Conservation (phyloP, 2,888 invertebrate genomes). For the Arge pagana region DNA sequence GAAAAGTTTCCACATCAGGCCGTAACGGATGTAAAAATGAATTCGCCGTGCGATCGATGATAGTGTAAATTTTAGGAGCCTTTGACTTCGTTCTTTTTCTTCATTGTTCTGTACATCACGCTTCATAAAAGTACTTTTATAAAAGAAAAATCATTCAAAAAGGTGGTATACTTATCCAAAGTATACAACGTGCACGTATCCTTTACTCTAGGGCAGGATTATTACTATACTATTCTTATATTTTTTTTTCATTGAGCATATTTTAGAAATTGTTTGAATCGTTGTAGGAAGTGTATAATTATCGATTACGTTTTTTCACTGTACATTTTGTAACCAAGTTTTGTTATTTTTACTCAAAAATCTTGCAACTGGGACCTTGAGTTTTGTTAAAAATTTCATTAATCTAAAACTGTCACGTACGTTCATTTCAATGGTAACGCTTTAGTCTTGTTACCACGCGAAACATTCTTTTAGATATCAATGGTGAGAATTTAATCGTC, state of each 20-base stretch:
- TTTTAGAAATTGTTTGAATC: constrained; percentile 56
- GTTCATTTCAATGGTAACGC: no score
- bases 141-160: constrained; percentile 50
- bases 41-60: constrained; percentile 6
- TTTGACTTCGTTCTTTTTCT: constrained; percentile 33
- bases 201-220: constrained; percentile 50
- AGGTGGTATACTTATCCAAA: constrained; percentile 47
- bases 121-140: constrained; percentile 48
- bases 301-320: constrained; percentile 51
- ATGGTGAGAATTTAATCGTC: no score
- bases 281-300: constrained; percentile 53
- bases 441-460: no score
- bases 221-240: constrained; percentile 51
- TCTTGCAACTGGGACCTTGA: no score
- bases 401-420: no score
- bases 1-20: constrained; percentile 10
- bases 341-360: constrained; percentile 16
- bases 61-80: constrained; percentile 27
- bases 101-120: constrained; percentile 30
- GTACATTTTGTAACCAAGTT: constrained; percentile 38
- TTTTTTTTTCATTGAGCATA: constrained; percentile 51
- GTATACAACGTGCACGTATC: constrained; percentile 44
- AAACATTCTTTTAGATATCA: no score
- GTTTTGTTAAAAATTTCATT: no score
- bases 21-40: constrained; percentile 10